These are phyloP conservation scores for Microcebus jonahi DNA, from an alignment of 2,113 vertebrate species.

Conservation along the genomic window DNA sequence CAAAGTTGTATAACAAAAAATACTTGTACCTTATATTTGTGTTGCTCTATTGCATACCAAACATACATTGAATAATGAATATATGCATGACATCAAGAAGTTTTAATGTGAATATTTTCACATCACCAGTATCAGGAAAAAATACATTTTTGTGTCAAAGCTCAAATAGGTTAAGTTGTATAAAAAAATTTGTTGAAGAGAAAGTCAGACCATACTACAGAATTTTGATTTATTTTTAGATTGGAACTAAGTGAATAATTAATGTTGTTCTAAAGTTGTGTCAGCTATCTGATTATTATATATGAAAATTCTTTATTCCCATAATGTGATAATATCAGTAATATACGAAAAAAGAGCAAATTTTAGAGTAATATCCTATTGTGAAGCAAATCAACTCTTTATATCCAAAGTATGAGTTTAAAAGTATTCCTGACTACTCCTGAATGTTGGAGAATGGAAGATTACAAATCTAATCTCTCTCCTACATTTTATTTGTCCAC, in stretches of 20 bases:
- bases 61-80: background rate
- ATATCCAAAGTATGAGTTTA: background rate
- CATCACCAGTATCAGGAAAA: background rate
- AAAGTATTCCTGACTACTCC: background rate
- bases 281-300: background rate
- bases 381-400: background rate
- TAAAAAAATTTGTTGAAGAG: background rate
- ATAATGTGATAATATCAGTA: background rate
- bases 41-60: background rate
- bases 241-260: background rate
- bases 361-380: background rate
- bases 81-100: background rate
- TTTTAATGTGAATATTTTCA: background rate
- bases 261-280: background rate
- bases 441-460: background rate
- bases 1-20: background rate
- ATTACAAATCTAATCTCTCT: background rate
- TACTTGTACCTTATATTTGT: background rate
- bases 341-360: background rate
- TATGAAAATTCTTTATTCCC: background rate
- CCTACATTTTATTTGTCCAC: slow-evolving; percentile 2
- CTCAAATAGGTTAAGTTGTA: background rate
- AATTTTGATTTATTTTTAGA: slow-evolving; percentile 17
- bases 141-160: background rate
- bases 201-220: background rate